phyloP scores from a whole-genome alignment of 2,888 invertebrate genomes.

The Ochropleura leucogaster region DNA sequence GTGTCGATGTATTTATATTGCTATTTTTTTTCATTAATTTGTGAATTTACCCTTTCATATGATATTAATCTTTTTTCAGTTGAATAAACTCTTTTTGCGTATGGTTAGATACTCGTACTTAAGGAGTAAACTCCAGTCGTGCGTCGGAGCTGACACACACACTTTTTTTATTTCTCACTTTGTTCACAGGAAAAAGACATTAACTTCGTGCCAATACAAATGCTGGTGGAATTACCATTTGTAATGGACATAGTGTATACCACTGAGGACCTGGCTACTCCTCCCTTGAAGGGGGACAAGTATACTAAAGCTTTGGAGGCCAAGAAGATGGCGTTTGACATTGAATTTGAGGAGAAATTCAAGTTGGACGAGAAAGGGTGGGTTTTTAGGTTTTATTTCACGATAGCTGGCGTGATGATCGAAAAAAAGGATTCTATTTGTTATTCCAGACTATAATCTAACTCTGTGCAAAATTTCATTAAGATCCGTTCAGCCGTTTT shows the following conservation, averaged over 20 bases:
- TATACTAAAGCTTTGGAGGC: conserved; percentile 92
- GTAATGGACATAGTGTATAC: conserved; percentile 96
- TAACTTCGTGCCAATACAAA: conserved; percentile 95
- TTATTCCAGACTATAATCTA: too few species aligned
- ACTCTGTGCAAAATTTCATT: too few species aligned
- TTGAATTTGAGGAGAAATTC: conserved; percentile 95
- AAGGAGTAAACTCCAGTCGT: too few species aligned
- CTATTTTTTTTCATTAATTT: too few species aligned
- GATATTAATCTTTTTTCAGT: too few species aligned
- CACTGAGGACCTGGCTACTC: conserved; percentile 92
- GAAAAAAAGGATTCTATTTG: background rate
- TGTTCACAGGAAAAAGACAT: conserved; percentile 84
- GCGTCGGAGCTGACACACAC: too few species aligned
- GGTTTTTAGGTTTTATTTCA: conserved; percentile 54
- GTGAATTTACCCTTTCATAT: too few species aligned
- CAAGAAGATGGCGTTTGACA: conserved; percentile 92
- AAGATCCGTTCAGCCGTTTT: too few species aligned
- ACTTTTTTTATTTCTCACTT: too few species aligned
- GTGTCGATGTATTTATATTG: too few species aligned
- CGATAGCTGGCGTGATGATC: background rate
- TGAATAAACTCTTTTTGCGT: too few species aligned
- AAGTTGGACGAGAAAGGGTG: conserved; percentile 93
- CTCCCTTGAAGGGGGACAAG: conserved; percentile 90
- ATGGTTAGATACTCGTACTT: too few species aligned
- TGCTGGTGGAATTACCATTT: conserved; percentile 95